Evolutionary conservation across 2,797 vertebrate genomes (phyloP), one percentile per base, ranked within the genome.

Genomic region (Coendou prehensilis): DNA sequence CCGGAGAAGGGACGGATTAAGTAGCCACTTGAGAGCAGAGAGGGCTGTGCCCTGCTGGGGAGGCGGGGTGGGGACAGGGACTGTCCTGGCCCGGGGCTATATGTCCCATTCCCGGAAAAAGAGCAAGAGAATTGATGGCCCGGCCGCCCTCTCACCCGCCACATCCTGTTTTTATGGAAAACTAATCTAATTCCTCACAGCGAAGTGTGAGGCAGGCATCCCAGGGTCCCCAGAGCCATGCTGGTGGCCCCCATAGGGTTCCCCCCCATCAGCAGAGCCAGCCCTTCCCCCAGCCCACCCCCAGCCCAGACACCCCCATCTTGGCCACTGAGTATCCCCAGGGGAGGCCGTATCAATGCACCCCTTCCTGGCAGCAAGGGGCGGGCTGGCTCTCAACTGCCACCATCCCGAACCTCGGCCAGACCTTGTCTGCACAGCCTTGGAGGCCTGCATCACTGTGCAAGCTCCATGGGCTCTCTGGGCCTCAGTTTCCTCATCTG

Each of bases 91-190:
- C 1, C 52, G 56, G 84, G 81, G 84, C 96, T 93, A 75, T 71
- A 87, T 56, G 37, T 97, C 90, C 91, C 94, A 93, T 98, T 97
- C 97, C 97, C 83, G 98, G 97, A 97, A 96, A 96, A 92, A 78
- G 82, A 90, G 84, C 28, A 80, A 82, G 33, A 85, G 75, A 93
- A 96, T 81, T 2, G 79, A 86, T 2, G 69, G 84, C 84, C 88
- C 4, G 1, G 73, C 79, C 45, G 26, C 75, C 6, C 37, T 93
- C 87, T 98, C 97, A 61, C 98, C 97, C 95, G 57, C 96, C 85
- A 54, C 97, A 98, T 99, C 99, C 99, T 99, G 99, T 99, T 99
- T 99, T 99, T 98, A 98, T 99, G 99, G 99, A 99, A 99, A 99
- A 98, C 88, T 79, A 96, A 97, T 97, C 97, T 83, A 52, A 69